Evolutionary conservation across 1,140 invertebrate genomes (phyloP), one percentile per base, ranked within the genome.

Genomic region (Drosophila lowei): DNA sequence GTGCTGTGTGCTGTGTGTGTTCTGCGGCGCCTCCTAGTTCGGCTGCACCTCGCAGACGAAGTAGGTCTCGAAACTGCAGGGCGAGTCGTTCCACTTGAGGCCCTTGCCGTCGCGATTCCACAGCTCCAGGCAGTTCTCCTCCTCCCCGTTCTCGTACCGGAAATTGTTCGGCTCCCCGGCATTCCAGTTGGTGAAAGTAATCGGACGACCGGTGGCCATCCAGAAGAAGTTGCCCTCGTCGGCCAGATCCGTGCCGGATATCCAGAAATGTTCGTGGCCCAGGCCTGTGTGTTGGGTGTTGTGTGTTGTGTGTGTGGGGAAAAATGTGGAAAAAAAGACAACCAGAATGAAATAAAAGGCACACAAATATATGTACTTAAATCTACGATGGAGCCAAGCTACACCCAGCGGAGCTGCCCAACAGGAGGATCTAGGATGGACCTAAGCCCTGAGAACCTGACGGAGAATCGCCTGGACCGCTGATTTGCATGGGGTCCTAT

Each of bases 71-170:
- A 97, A 97, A 60, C 96, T 97, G 91, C 97, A 97, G 0, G 97
- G 97, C 1, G 96, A 97, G 91, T 97, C 97, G 92, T 98, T 97
- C 97, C 97, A 98, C 90, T 97, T 97, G 6, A 97, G 92, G 0
- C 96, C 97, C 92, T 97, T 97, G 49, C 96, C 96, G 81, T 97
- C 96, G 68, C 97, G 93, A 92, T 98, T 97, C 97, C 97, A 98
- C 7, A 98, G 92, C 92, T 97, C 97, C 72, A 98, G 85, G 81
- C 97, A 98, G 90, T 97, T 97, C 90, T 98, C 97, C 89, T 97
- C 96, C 92, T 98, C 97, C 0, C 96, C 96, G 81, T 97, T 97
- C 92, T 97, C 97, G 91, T 98, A 98, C 83, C 96, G 94, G 93
- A 97, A 97, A 92, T 97, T 97, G 92, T 97, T 97, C 0, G 96